Evolutionary conservation across 1,140 invertebrate species (phyloP).

Genomic region (Psilanteris sp.): DNA sequence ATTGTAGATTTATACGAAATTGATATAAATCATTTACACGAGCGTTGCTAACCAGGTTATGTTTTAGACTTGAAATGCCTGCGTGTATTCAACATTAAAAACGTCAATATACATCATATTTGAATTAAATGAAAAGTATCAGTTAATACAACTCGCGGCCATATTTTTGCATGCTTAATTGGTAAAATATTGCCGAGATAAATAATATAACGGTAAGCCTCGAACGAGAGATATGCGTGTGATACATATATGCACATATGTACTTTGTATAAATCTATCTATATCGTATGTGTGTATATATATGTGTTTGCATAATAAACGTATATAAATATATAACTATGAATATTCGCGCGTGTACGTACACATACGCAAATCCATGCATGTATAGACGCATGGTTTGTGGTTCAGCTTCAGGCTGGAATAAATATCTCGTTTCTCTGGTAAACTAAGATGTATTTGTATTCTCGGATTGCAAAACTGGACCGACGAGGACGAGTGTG

Average conservation of each 20-base stretch:
- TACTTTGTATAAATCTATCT: no score
- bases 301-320: no score
- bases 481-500: slow-evolving; percentile 66
- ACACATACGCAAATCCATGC: no score
- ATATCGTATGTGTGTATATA: background rate
- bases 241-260: slow-evolving; percentile 34
- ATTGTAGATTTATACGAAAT: no score
- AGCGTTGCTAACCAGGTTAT: no score
- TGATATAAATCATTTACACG: no score
- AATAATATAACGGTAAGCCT: slow-evolving; percentile 74
- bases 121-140: slow-evolving; percentile 25
- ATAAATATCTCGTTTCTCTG: slow-evolving; percentile 60
- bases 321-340: no score
- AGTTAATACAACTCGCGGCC: slow-evolving; percentile 28
- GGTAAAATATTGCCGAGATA: slow-evolving; percentile 66
- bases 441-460: slow-evolving; percentile 66
- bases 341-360: no score
- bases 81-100: background rate
- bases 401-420: slow-evolving; percentile 23
- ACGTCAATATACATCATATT: slow-evolving; percentile 10
- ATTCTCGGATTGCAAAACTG: slow-evolving; percentile 69
- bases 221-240: slow-evolving; percentile 67
- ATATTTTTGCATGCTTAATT: slow-evolving; percentile 59
- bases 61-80: no score
- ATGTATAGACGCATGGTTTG: no score